phyloP scores from a whole-genome alignment of 2,113 vertebrate species.

The Aptenodytes forsteri region DNA sequence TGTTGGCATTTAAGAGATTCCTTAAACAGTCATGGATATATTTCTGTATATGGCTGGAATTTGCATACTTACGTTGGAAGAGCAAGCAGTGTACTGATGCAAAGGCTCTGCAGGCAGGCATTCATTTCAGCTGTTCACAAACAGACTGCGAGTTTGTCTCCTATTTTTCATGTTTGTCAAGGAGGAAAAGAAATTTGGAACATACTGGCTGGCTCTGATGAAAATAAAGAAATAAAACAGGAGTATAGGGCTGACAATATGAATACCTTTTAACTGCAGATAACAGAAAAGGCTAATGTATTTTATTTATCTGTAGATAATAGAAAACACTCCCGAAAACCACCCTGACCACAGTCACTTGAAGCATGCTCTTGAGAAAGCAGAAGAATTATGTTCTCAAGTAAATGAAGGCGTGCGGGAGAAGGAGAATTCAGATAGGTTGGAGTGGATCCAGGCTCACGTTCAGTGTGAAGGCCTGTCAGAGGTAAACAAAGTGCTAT shows the following conservation, averaged over 20 bases:
- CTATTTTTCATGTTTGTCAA: neutral
- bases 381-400: slow-evolving; percentile 96
- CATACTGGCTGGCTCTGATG: neutral
- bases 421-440: slow-evolving; percentile 96
- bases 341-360: slow-evolving; percentile 97
- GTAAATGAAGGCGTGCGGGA: slow-evolving; percentile 97
- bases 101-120: neutral
- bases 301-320: slow-evolving; percentile 77
- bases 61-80: neutral
- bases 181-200: neutral
- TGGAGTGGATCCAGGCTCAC: slow-evolving; percentile 98
- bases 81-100: neutral
- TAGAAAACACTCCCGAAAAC: slow-evolving; percentile 95
- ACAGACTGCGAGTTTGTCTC: neutral
- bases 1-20: neutral
- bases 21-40: neutral
- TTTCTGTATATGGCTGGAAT: neutral
- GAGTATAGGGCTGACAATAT: neutral
- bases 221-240: neutral
- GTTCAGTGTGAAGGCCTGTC: slow-evolving; percentile 97
- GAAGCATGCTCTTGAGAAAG: slow-evolving; percentile 94
- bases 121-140: neutral
- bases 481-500: slow-evolving; percentile 77
- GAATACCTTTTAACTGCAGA: neutral
- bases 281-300: neutral